Base-by-base conservation (phyloP, 2,888 invertebrate genomes). In the Cistogaster globosa region DNA sequence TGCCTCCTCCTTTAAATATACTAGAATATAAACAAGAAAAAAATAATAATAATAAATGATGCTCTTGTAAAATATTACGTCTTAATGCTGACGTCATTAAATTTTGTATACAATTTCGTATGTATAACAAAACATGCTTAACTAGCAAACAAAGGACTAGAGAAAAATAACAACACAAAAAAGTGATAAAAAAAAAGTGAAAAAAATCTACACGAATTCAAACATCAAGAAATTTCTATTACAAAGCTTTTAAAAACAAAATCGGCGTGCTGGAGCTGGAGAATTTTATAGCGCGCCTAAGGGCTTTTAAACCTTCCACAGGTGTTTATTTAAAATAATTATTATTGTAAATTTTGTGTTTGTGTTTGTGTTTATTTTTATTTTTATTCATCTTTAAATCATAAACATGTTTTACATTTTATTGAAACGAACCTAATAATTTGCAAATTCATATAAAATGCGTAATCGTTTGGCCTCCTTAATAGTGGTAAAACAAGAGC, bases 401-500 rank as follows among this genome's bases (percentile, higher is more conserved):
- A n/a, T 36, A 20, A 68, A 72, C 72, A 51, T 58, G 58, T 74
- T 67, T 26, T 45, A 58, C 67, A 32, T 2, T 11, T n/a, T 20
- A 26, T 65, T 60, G 36, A 72, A 77, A 72, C 6, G 9, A 22
- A 18, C 26, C 26, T 58, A 83, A 74, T 60, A 78, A 77, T 65
- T 72, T 84, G 8, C 71, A 55, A 55, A 86, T 91, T 82, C 68
- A 58, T 60, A 86, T 91, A 85, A 89, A 89, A 92, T 92, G 92
- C 92, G 92, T 91, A 92, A 92, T 91, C 92, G 92, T 88, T 91
- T 92, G 89, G 92, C 92, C 88, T 91, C 92, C 84, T 88, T 92
- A 89, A 92, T 92, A 91, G 92, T 92, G 91, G 92, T 92, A 89
- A 92, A 92, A 90, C 92, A 92, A 91, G 92, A 92, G 89, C 91